Evolutionary conservation across 2,888 invertebrate genomes (phyloP).

Genomic region (Lasioglossum calceatum): DNA sequence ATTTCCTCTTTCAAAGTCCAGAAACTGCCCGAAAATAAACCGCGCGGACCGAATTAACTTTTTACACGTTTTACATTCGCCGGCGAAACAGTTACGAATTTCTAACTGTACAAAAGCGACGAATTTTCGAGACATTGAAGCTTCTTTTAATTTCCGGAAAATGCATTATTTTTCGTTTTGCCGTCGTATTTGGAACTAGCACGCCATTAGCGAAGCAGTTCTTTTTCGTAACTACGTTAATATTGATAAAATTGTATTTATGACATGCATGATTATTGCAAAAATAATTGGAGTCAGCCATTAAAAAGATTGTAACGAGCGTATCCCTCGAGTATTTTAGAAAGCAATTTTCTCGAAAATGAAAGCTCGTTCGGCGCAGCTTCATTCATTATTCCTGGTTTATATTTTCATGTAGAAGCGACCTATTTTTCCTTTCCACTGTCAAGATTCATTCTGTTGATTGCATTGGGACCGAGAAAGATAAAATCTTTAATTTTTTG

Average conservation of each 20-base stretch:
- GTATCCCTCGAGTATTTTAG: not conserved
- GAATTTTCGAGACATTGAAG: not conserved
- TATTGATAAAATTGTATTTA: not conserved
- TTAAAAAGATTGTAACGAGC: slow-evolving; percentile 7
- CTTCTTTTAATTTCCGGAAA: not conserved
- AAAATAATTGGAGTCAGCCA: not conserved
- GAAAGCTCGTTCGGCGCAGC: not conserved
- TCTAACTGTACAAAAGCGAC: no score
- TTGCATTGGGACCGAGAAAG: not conserved
- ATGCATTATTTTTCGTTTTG: not conserved
- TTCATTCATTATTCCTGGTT: slow-evolving; percentile 6
- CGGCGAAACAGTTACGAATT: not conserved
- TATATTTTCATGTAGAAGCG: slow-evolving; percentile 8
- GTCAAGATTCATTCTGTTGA: not conserved
- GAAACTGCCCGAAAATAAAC: not conserved
- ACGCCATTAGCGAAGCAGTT: not conserved
- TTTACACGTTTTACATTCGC: not conserved
- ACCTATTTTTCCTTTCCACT: not conserved
- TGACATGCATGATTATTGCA: not conserved
- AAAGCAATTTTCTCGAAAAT: not conserved
- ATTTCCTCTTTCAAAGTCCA: not conserved
- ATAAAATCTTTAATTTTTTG: not conserved
- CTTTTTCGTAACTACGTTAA: not conserved
- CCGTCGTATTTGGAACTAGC: not conserved
- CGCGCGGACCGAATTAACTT: not conserved